Evolutionary conservation across 2,797 vertebrate species (phyloP).

Genomic region (Cryptoprocta ferox): DNA sequence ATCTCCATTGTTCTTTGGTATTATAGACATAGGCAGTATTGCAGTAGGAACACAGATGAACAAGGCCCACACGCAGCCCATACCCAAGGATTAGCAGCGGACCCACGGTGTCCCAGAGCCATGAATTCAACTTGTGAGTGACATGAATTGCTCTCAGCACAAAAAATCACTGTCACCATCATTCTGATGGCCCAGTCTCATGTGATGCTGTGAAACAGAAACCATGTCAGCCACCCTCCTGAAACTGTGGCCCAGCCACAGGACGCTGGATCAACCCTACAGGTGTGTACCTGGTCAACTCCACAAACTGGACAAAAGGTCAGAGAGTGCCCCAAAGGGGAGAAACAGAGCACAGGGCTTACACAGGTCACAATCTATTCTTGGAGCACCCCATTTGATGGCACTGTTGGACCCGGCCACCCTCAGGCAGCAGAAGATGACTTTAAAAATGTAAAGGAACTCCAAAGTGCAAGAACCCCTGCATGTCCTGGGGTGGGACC

Average conservation of each 20-base stretch:
- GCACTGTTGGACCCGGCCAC: neutral
- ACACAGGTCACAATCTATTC: neutral
- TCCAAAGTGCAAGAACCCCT: neutral
- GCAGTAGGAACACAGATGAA: neutral
- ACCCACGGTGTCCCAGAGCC: neutral
- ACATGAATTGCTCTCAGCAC: neutral
- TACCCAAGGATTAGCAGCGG: too few species aligned
- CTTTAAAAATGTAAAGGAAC: neutral
- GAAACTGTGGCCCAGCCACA: neutral
- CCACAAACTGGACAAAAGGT: neutral
- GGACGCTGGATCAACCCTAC: too few species aligned
- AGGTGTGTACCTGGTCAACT: neutral
- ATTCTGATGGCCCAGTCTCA: neutral
- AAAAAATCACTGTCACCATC: neutral
- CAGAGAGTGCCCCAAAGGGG: neutral
- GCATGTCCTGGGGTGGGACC: neutral
- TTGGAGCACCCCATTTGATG: neutral
- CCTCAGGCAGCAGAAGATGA: neutral
- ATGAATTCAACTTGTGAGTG: neutral
- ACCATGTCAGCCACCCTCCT: neutral
- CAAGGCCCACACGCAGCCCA: neutral
- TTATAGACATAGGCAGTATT: neutral
- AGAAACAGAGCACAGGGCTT: neutral
- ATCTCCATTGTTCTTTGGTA: neutral
- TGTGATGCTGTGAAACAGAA: neutral